These are phyloP conservation scores for Bovichtus variegatus DNA, from an alignment of 2,797 vertebrate species.

Conservation along the genomic window DNA sequence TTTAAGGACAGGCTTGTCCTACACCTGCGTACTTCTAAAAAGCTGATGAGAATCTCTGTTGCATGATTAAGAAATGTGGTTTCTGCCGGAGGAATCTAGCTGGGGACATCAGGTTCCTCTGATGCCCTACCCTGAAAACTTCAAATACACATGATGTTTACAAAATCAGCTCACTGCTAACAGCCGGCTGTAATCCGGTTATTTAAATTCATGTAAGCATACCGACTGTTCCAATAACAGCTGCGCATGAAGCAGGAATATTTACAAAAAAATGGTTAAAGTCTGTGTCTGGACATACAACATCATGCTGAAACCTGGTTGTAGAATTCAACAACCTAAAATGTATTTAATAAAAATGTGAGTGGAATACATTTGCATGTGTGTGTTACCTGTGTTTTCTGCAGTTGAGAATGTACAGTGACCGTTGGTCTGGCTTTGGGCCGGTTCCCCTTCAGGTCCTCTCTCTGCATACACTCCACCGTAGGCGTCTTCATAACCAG, in stretches of 20 bases:
- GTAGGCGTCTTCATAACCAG: constrained; percentile 94
- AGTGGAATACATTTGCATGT: too few species aligned
- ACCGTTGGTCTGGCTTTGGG: constrained; percentile 76
- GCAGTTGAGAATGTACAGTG: constrained; percentile 85
- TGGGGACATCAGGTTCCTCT: neutral
- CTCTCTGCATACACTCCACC: constrained; percentile 87
- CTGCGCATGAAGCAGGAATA: neutral
- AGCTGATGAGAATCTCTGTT: neutral
- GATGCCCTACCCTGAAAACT: neutral
- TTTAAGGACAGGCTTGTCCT: neutral
- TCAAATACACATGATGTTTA: neutral
- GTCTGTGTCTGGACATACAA: neutral
- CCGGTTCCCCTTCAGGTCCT: constrained; percentile 53
- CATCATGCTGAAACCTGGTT: neutral
- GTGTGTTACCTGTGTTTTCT: constrained; percentile 82
- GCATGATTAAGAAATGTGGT: neutral
- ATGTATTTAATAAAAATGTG: neutral
- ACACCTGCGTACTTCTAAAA: too few species aligned
- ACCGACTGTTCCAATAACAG: neutral
- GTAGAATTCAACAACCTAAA: neutral
- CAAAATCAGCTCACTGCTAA: neutral
- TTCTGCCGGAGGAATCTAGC: neutral
- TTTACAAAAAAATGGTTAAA: neutral
- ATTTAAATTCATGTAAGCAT: neutral
- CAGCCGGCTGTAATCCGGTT: neutral